Conservation (phyloP, 2,113 vertebrate genomes). For the zebrafish (Danio rerio) region GRCz12tu NC_133176.1:49636501-49637000, state of each 20-base stretch:
- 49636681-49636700: slow-evolving; percentile 11
- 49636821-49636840: slow-evolving; percentile 96
- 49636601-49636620: slow-evolving; percentile 8
- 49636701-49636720: slow-evolving; percentile 8
- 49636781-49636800: slow-evolving; percentile 1
- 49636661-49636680: slow-evolving; percentile 28
- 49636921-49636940: neutral
- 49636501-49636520: slow-evolving; percentile 29
- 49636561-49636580: slow-evolving; percentile 1
- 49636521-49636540: slow-evolving; percentile 18
- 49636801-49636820: slow-evolving; percentile 97
- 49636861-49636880: slow-evolving; percentile 99
- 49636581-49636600: neutral
- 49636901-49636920: neutral
- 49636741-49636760: slow-evolving; percentile 11
- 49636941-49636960: no score
- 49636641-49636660: slow-evolving; percentile 2
- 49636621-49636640: neutral
- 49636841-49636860: slow-evolving; percentile 99
- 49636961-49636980: no score
- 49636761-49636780: slow-evolving; percentile 23
- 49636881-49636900: slow-evolving; percentile 84
- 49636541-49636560: slow-evolving; percentile 26
- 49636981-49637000: no score
- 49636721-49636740: neutral